A percentile compares a stretch with the other conserved stretches of the same genome.
Conservation (phyloP, 2,113 vertebrate genomes). For the Corythaeola cristata region DNA sequence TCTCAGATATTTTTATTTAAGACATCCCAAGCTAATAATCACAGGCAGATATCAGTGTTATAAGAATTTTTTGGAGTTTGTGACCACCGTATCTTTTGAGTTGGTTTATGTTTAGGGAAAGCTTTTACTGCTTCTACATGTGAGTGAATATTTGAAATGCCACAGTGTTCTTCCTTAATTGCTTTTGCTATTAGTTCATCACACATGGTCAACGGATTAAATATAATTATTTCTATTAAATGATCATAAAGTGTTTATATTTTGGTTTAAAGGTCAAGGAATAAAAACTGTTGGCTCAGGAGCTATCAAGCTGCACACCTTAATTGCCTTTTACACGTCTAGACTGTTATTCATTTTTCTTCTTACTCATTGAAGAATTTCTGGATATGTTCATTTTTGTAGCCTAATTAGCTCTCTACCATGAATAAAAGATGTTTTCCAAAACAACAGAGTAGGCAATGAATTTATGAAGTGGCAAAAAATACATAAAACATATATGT, state of each 20-base stretch:
- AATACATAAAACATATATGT: accelerated
- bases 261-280: background rate
- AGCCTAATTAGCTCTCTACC: background rate
- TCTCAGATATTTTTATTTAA: background rate
- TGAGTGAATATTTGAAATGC: background rate
- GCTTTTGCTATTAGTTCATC: background rate
- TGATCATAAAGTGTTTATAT: background rate
- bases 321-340: background rate
- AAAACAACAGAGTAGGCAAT: background rate
- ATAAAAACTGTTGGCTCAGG: background rate
- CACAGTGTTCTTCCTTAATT: background rate
- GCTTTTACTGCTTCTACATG: background rate
- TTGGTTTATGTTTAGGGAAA: background rate
- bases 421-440: background rate
- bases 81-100: background rate
- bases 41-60: background rate
- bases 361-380: background rate
- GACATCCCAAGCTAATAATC: background rate
- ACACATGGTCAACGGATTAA: background rate
- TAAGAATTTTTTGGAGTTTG: background rate
- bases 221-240: background rate
- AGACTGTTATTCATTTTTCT: background rate
- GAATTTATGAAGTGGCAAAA: background rate
- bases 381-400: background rate
- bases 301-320: background rate